These are phyloP conservation scores for Pholis gunnellus DNA, from an alignment of 2,113 vertebrate species.

Conservation along the genomic window DNA sequence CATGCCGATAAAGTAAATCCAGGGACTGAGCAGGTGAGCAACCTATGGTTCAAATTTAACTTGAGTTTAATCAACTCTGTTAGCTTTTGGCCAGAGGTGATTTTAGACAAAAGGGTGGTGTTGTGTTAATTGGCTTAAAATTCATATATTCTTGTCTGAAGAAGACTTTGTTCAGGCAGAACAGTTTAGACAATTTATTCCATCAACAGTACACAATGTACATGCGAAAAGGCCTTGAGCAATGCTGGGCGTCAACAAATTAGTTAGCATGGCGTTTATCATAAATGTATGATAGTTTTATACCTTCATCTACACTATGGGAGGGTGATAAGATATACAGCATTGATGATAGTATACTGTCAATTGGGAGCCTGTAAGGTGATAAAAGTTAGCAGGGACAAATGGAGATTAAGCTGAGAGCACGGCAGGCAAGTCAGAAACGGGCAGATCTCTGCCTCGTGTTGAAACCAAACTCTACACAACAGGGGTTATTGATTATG, in stretches of 20 bases:
- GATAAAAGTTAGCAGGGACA: constrained; percentile 21
- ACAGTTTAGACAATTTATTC: background rate
- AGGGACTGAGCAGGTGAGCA: background rate
- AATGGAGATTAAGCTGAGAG: constrained; percentile 18
- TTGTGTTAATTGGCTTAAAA: background rate
- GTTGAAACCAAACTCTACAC: constrained; percentile 62
- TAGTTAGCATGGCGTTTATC: background rate
- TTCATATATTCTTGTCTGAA: background rate
- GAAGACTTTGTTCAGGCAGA: background rate
- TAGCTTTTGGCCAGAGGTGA: too few relatives aligned
- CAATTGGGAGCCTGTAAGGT: constrained; percentile 1
- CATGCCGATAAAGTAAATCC: background rate
- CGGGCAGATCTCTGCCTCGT: constrained; percentile 31
- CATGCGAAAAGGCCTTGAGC: constrained; percentile 5
- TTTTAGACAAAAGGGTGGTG: background rate
- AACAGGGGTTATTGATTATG: constrained; percentile 72
- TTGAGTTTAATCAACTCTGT: too few relatives aligned
- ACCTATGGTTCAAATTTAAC: background rate
- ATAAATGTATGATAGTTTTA: background rate
- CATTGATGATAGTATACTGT: background rate
- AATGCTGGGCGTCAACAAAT: background rate
- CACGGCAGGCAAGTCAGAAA: background rate
- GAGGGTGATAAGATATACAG: background rate
- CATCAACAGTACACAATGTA: background rate
- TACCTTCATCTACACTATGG: background rate